Evolutionary conservation across 2,113 vertebrate species (phyloP).

Genomic region (Lethenteron reissneri): DNA sequence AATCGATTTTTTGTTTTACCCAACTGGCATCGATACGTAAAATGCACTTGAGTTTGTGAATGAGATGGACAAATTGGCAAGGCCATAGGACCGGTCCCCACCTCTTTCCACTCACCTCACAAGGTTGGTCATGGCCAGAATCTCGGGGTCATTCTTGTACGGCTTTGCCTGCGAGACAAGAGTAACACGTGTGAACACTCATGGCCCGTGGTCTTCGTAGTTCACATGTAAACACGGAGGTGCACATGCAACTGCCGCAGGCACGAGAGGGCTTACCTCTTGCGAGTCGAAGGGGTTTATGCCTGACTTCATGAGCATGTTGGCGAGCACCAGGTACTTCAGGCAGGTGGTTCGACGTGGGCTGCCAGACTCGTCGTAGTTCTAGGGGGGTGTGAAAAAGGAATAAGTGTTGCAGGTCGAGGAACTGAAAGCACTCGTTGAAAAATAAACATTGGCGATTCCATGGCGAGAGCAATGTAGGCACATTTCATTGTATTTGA

Average conservation of each 20-base stretch:
- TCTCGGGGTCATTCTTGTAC: conserved; percentile 99
- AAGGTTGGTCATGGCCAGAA: conserved; percentile 99
- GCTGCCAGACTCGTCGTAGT: conserved; percentile 96
- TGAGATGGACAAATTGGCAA: too few relatives aligned
- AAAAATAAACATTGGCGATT: too few relatives aligned
- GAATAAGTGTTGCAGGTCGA: too few relatives aligned
- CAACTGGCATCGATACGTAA: too few relatives aligned
- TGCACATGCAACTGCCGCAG: too few relatives aligned
- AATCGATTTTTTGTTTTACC: too few relatives aligned
- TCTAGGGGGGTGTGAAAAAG: conserved; percentile 14
- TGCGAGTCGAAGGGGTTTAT: conserved; percentile 99
- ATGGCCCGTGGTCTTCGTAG: conserved; percentile 8
- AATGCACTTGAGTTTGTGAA: too few relatives aligned
- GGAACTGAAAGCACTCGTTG: too few relatives aligned
- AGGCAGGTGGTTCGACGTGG: conserved; percentile 92
- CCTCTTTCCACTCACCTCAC: conserved; percentile 51
- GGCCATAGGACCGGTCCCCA: too few relatives aligned
- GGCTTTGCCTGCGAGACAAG: conserved; percentile 65
- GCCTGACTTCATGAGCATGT: conserved; percentile 99
- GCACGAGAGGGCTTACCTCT: conserved; percentile 35
- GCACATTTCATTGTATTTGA: too few relatives aligned
- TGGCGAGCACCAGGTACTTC: conserved; percentile 96
- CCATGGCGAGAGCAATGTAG: too few relatives aligned
- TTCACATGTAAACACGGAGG: conserved; percentile 9
- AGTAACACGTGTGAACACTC: conserved; percentile 8